phyloP scores from a whole-genome alignment of 2,888 invertebrate genomes.

The Rhagonycha lutea region DNA sequence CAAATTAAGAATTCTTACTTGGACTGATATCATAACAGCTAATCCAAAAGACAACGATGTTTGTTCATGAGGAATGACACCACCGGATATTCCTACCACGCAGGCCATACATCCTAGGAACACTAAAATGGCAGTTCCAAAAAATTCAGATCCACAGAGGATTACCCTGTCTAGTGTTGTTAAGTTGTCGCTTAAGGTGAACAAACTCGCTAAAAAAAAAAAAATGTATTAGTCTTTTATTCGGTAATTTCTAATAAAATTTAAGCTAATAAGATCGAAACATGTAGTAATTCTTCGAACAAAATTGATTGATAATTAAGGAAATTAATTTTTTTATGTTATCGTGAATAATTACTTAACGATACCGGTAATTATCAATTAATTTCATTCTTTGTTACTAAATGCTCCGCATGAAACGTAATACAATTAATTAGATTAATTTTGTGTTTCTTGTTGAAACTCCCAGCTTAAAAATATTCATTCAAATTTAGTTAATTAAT shows the following conservation, averaged over 20 bases:
- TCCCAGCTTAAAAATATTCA: too few relatives aligned
- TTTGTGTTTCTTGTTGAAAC: too few relatives aligned
- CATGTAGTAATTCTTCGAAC: too few relatives aligned
- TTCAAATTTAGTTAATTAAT: not conserved
- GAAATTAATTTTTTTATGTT: too few relatives aligned
- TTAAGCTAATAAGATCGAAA: not conserved
- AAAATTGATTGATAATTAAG: too few relatives aligned
- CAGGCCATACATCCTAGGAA: constrained; percentile 78
- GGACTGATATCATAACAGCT: constrained; percentile 70
- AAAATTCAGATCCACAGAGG: constrained; percentile 61
- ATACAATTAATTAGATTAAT: too few relatives aligned
- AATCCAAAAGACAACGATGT: constrained; percentile 69
- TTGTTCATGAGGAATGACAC: constrained; percentile 56
- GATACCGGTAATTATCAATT: too few relatives aligned
- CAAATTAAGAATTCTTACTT: constrained; percentile 55
- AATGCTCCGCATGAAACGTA: too few relatives aligned
- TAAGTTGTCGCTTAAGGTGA: constrained; percentile 44
- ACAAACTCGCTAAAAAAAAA: not conserved
- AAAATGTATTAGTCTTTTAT: not conserved
- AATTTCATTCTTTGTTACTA: too few relatives aligned
- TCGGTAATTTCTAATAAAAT: not conserved
- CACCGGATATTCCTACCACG: constrained; percentile 51
- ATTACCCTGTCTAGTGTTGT: constrained; percentile 47
- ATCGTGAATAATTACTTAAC: too few relatives aligned
- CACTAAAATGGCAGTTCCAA: constrained; percentile 70